These are phyloP conservation scores for Dendrolimus houi DNA, from an alignment of 2,888 invertebrate genomes.

Conservation along the genomic window DNA sequence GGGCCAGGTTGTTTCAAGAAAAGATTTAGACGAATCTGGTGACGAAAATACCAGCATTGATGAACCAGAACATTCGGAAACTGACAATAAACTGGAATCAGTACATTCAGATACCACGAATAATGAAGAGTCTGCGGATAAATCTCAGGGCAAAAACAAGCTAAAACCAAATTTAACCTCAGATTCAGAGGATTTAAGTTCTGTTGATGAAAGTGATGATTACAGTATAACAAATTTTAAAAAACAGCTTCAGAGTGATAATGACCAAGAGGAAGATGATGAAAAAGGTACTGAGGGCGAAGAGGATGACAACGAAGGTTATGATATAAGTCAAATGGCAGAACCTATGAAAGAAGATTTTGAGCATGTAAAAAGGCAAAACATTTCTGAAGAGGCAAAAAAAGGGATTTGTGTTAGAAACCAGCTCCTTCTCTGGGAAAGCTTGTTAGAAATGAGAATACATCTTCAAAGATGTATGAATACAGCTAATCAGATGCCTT, in stretches of 20 bases:
- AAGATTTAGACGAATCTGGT: slow-evolving; percentile 41
- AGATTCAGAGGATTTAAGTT: slow-evolving; percentile 23
- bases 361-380: slow-evolving; percentile 74
- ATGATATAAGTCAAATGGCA: slow-evolving; percentile 60
- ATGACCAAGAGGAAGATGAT: slow-evolving; percentile 25
- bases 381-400: slow-evolving; percentile 74
- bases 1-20: slow-evolving; percentile 82
- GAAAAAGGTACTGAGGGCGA: slow-evolving; percentile 27
- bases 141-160: slow-evolving; percentile 3
- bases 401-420: slow-evolving; percentile 82
- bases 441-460: slow-evolving; percentile 89
- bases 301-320: slow-evolving; percentile 47
- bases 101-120: slow-evolving; percentile 5
- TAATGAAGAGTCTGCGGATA: slow-evolving; percentile 6
- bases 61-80: slow-evolving; percentile 11
- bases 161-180: slow-evolving; percentile 8
- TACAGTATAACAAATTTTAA: slow-evolving; percentile 38
- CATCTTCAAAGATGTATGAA: slow-evolving; percentile 88
- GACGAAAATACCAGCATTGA: slow-evolving; percentile 9
- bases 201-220: slow-evolving; percentile 38
- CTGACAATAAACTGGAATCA: slow-evolving; percentile 6
- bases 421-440: slow-evolving; percentile 89
- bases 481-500: slow-evolving; percentile 87
- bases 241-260: slow-evolving; percentile 29
- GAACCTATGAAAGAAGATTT: slow-evolving; percentile 70